Conservation (phyloP, 2,888 invertebrate species). For the Trichacis sp. region DNA sequence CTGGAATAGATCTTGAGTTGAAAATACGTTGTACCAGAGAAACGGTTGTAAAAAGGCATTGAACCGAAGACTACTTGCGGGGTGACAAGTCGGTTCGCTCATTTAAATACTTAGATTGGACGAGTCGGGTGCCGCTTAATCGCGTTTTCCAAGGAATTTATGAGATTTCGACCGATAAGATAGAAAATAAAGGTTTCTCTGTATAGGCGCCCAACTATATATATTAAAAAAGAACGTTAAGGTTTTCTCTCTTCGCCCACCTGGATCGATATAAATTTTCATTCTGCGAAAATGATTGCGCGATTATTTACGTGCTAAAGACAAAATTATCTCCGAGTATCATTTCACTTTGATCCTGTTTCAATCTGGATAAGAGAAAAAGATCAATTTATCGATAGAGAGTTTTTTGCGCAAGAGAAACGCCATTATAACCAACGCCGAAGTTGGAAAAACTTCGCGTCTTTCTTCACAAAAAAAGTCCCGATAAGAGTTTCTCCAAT, state of each 20-base stretch:
- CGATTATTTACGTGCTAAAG: neutral
- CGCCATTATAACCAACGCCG: constrained; percentile 3
- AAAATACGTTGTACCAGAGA: constrained; percentile 35
- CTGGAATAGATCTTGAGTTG: constrained; percentile 12
- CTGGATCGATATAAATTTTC: constrained; percentile 5
- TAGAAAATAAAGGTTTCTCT: constrained; percentile 41
- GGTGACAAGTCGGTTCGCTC: constrained; percentile 59
- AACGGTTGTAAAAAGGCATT: constrained; percentile 62
- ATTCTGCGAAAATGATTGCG: neutral
- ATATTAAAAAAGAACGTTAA: constrained; percentile 27
- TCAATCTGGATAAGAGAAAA: neutral
- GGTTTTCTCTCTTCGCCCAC: constrained; percentile 25
- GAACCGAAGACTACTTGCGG: constrained; percentile 45
- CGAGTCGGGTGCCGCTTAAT: constrained; percentile 65
- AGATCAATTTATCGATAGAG: neutral
- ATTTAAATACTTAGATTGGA: constrained; percentile 70
- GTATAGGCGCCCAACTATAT: constrained; percentile 31
- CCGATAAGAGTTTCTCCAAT: constrained; percentile 3
- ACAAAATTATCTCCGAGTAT: neutral
- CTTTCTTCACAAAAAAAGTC: constrained; percentile 8
- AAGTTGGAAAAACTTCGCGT: constrained; percentile 2
- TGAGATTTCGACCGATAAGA: constrained; percentile 65
- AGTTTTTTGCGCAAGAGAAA: constrained; percentile 12
- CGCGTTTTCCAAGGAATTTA: constrained; percentile 67
- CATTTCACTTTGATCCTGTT: neutral